A percentile compares a stretch with the other conserved stretches of the same genome.
These are phyloP conservation scores for Lepus europaeus DNA, from an alignment of 2,113 vertebrate genomes.

Conservation along the genomic window DNA sequence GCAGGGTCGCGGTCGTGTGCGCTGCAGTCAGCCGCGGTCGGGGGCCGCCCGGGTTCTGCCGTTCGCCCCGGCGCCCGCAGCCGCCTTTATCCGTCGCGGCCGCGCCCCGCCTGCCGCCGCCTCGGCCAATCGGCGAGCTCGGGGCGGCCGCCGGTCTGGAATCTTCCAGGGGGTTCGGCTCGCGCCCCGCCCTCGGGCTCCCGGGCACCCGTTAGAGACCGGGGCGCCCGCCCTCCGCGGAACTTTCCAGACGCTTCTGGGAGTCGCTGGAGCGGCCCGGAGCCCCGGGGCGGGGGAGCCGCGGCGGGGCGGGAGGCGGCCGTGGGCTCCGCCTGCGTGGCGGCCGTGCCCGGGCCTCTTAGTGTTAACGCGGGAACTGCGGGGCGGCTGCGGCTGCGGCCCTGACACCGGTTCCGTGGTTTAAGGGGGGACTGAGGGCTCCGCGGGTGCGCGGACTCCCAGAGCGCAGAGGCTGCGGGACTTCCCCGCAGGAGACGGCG, in stretches of 20 bases:
- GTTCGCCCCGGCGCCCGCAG: too few relatives aligned
- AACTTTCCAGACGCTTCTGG: constrained; percentile 73
- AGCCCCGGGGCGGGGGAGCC: rapidly evolving
- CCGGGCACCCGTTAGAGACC: neutral
- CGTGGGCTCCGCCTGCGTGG: too few relatives aligned
- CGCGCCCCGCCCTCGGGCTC: neutral
- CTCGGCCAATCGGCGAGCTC: constrained; percentile 49
- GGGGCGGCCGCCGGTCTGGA: neutral
- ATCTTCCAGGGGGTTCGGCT: constrained; percentile 67
- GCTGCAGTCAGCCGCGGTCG: too few relatives aligned
- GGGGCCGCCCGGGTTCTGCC: too few relatives aligned
- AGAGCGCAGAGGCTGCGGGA: neutral
- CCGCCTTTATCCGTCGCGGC: too few relatives aligned
- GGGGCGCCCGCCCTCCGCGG: neutral
- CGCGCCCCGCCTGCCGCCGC: constrained; percentile 2
- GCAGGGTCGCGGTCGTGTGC: too few relatives aligned
- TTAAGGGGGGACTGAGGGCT: neutral
- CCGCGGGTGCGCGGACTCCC: too few relatives aligned
- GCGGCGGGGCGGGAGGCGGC: too few relatives aligned
- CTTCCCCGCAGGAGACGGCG: neutral
- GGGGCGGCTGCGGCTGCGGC: too few relatives aligned
- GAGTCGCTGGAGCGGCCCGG: neutral
- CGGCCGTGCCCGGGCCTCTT: rapidly evolving
- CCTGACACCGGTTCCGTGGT: too few relatives aligned
- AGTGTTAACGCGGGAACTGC: too few relatives aligned